Evolutionary conservation across 2,113 vertebrate genomes (phyloP).

Genomic region (Pelobates fuscus): DNA sequence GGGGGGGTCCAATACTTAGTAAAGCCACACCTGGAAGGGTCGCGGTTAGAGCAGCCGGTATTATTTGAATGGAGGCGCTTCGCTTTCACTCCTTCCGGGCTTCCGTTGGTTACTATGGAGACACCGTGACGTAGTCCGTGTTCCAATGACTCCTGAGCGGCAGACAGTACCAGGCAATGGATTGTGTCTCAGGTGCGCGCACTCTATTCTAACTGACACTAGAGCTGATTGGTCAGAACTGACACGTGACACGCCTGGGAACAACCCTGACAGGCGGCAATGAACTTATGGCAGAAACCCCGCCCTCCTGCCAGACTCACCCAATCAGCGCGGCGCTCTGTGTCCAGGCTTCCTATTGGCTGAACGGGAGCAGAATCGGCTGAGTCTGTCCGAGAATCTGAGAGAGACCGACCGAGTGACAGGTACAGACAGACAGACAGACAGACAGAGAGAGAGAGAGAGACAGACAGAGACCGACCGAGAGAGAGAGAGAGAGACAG

Average conservation of each 20-base stretch:
- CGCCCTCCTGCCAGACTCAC: background rate
- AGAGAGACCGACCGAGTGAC: background rate
- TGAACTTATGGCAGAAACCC: background rate
- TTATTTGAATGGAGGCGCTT: constrained; percentile 8
- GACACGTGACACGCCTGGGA: background rate
- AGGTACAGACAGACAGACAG: too few species aligned
- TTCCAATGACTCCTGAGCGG: background rate
- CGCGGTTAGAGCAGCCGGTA: background rate
- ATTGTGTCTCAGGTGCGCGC: too few species aligned
- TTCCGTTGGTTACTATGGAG: constrained; percentile 29
- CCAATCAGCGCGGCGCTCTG: background rate
- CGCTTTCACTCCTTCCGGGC: background rate
- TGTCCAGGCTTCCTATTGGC: background rate
- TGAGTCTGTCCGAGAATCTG: background rate
- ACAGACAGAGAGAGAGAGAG: too few species aligned
- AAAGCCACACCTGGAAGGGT: too few species aligned
- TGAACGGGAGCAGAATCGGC: background rate
- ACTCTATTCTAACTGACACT: background rate
- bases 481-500: too few species aligned
- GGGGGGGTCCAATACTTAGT: too few species aligned
- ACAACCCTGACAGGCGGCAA: too few species aligned
- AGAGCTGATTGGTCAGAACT: background rate
- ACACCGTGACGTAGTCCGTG: background rate
- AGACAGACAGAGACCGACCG: too few species aligned
- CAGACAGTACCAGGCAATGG: too few species aligned